Evolutionary conservation across 2,113 vertebrate genomes (phyloP).

Genomic region (Sprattus sprattus): DNA sequence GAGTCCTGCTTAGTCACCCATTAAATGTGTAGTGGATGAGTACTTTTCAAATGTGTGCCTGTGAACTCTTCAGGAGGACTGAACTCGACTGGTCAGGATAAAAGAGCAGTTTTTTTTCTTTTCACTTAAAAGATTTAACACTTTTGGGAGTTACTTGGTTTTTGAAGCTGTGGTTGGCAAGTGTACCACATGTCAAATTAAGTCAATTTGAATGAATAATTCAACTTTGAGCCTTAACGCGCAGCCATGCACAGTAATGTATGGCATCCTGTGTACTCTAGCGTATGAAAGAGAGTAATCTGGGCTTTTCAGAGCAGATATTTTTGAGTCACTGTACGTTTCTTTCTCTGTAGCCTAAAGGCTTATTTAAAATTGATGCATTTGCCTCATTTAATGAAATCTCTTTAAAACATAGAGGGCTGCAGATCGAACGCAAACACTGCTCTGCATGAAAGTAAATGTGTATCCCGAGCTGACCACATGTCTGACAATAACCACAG

Average conservation of each 20-base stretch:
- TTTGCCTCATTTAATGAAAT: neutral
- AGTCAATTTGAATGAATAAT: slow-evolving; percentile 54
- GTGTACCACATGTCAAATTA: slow-evolving; percentile 33
- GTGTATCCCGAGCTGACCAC: neutral
- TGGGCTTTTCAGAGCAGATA: neutral
- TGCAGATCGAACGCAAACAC: neutral
- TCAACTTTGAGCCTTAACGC: slow-evolving; percentile 50
- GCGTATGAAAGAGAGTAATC: neutral
- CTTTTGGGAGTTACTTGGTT: neutral
- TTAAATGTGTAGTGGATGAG: neutral
- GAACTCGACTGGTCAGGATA: neutral
- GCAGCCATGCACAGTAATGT: slow-evolving; percentile 56
- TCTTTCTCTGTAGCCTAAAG: neutral
- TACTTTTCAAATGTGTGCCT: neutral
- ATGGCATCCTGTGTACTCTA: slow-evolving; percentile 36
- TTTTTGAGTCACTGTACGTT: neutral
- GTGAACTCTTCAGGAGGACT: neutral
- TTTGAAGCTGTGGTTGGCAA: neutral
- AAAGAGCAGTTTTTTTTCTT: neutral
- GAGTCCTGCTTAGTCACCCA: slow-evolving; percentile 46
- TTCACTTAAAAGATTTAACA: slow-evolving; percentile 14
- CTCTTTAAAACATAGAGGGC: neutral
- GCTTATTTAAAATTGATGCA: neutral
- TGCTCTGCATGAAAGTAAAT: neutral
- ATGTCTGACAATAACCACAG: neutral